Conservation (phyloP, 2,888 invertebrate species). For the Noctuana brunneofusca region DNA sequence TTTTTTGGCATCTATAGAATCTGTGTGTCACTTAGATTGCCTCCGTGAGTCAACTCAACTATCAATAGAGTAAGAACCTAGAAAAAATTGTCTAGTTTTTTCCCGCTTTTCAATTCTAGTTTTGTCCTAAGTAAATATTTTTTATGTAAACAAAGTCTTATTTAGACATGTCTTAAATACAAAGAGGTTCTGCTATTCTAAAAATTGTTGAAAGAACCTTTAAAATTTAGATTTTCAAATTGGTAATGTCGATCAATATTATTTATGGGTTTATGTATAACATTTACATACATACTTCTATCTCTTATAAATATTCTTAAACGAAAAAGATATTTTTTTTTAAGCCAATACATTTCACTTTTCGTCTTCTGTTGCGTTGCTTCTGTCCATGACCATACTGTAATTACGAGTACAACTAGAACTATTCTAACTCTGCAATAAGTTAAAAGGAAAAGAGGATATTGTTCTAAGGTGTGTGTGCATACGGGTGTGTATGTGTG, state of each 20-base stretch:
- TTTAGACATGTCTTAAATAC: background rate
- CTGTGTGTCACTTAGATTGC: slow-evolving; percentile 23
- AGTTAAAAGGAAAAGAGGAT: too few species aligned
- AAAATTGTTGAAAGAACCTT: background rate
- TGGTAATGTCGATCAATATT: background rate
- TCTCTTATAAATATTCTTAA: too few species aligned
- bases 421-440: too few species aligned
- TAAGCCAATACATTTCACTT: too few species aligned
- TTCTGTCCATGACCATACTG: too few species aligned
- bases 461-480: too few species aligned
- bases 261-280: too few species aligned
- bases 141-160: background rate
- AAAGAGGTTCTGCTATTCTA: background rate
- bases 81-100: slow-evolving; percentile 1
- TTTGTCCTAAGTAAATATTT: slow-evolving; percentile 1
- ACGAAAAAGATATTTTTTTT: too few species aligned
- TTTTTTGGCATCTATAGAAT: slow-evolving; percentile 22
- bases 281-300: too few species aligned
- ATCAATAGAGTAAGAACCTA: background rate
- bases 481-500: too few species aligned
- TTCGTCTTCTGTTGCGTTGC: too few species aligned
- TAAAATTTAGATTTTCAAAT: background rate
- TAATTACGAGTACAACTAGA: too few species aligned
- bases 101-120: background rate
- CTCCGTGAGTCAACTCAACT: slow-evolving; percentile 21